Evolutionary conservation across 2,888 invertebrate species (phyloP).

Genomic region (Monochamus alternatus): DNA sequence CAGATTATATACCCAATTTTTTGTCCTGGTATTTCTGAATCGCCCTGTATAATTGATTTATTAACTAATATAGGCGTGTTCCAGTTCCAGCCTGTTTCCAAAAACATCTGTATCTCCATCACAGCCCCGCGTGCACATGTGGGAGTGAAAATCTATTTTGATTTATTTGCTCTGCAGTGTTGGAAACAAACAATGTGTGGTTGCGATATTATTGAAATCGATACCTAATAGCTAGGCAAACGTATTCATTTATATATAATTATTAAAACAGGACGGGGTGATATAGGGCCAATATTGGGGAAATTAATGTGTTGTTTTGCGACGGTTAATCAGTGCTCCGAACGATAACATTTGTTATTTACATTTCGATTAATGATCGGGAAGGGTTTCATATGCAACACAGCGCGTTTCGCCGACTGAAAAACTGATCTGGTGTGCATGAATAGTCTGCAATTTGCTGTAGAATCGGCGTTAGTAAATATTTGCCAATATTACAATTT

Average conservation of each 20-base stretch:
- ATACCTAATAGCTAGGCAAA: slow-evolving; percentile 2
- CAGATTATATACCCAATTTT: no score
- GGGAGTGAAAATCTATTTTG: not conserved
- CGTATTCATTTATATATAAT: slow-evolving; percentile 12
- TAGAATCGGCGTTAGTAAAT: no score
- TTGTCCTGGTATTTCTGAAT: no score
- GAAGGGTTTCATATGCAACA: not conserved
- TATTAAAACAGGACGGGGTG: slow-evolving; percentile 2
- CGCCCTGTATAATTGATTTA: no score
- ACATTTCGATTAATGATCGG: not conserved
- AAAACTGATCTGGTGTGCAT: no score
- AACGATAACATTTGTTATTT: not conserved
- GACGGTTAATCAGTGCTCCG: no score
- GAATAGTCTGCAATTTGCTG: no score
- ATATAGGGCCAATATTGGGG: slow-evolving; percentile 5
- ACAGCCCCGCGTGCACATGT: not conserved
- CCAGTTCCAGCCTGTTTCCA: no score
- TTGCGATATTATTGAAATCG: not conserved
- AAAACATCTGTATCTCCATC: not conserved
- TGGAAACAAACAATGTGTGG: not conserved
- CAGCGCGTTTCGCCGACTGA: no score
- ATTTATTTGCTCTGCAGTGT: not conserved
- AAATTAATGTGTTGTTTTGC: not conserved
- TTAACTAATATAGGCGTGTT: no score
- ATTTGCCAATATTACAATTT: no score